A percentile compares a stretch with the other conserved stretches of the same genome.
phyloP scores from a whole-genome alignment of 2,888 invertebrate species.

The Erebia palarica region DNA sequence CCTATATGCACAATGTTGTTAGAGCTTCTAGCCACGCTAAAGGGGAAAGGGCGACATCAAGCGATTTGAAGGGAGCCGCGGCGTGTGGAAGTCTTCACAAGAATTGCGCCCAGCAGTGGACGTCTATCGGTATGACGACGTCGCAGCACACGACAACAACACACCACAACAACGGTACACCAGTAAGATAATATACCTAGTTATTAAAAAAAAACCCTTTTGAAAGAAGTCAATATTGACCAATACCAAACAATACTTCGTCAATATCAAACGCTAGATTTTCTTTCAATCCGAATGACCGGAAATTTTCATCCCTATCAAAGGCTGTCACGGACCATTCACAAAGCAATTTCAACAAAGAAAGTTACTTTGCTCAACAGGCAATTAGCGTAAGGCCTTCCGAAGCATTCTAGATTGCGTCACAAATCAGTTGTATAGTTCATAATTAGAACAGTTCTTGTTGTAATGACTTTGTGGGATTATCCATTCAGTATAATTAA shows the following conservation, averaged over 20 bases:
- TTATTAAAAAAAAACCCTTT: not conserved
- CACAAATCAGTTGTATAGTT: conserved; percentile 1
- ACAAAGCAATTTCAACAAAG: conserved; percentile 1
- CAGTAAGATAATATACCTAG: not conserved
- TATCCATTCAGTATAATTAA: not conserved
- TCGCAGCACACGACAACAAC: too few relatives aligned
- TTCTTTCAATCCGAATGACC: not conserved
- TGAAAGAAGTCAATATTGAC: too few relatives aligned
- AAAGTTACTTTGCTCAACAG: not conserved
- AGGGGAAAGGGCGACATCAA: too few relatives aligned
- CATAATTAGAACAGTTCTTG: not conserved
- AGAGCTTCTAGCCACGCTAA: too few relatives aligned
- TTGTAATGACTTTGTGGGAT: not conserved
- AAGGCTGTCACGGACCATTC: not conserved
- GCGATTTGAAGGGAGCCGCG: too few relatives aligned
- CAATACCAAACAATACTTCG: not conserved
- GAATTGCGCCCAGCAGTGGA: too few relatives aligned
- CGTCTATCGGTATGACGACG: too few relatives aligned
- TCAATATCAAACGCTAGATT: not conserved
- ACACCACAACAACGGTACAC: too few relatives aligned
- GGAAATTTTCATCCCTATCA: not conserved
- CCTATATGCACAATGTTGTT: too few relatives aligned
- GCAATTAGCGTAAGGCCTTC: conserved; percentile 6
- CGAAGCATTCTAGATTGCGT: not conserved
- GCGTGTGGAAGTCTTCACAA: too few relatives aligned